Evolutionary conservation across 2,113 vertebrate species (phyloP).

Genomic region (Helogale parvula): DNA sequence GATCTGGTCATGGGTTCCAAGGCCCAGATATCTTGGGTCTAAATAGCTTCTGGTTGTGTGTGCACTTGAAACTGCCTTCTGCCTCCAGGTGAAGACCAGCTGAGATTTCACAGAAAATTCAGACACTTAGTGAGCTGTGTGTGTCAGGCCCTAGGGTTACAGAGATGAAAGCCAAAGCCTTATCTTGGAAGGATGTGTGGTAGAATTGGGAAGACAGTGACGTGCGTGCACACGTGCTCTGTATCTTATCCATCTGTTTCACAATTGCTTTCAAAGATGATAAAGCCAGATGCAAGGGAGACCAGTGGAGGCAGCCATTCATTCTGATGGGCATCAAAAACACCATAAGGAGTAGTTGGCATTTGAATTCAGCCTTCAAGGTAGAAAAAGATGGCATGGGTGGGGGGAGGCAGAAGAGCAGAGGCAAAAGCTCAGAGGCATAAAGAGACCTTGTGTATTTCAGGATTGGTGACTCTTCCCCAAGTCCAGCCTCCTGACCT

Average conservation of each 20-base stretch:
- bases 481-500: neutral
- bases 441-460: neutral
- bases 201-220: neutral
- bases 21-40: slow-evolving; percentile 14
- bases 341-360: neutral
- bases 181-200: neutral
- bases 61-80: neutral
- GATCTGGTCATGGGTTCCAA: neutral
- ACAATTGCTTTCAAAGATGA: neutral
- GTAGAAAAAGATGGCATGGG: neutral
- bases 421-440: neutral
- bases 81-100: neutral
- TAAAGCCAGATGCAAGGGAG: neutral
- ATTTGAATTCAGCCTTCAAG: neutral
- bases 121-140: neutral
- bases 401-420: neutral
- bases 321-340: neutral
- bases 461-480: neutral
- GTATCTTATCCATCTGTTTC: neutral
- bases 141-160: neutral
- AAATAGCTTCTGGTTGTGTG: neutral
- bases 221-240: neutral
- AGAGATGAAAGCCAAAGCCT: neutral
- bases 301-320: neutral
- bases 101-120: neutral